A percentile compares a stretch with the other conserved stretches of the same genome.
Evolutionary conservation across 2,797 vertebrate species (phyloP).

Genomic region (Triplophysa yarkandensis): DNA sequence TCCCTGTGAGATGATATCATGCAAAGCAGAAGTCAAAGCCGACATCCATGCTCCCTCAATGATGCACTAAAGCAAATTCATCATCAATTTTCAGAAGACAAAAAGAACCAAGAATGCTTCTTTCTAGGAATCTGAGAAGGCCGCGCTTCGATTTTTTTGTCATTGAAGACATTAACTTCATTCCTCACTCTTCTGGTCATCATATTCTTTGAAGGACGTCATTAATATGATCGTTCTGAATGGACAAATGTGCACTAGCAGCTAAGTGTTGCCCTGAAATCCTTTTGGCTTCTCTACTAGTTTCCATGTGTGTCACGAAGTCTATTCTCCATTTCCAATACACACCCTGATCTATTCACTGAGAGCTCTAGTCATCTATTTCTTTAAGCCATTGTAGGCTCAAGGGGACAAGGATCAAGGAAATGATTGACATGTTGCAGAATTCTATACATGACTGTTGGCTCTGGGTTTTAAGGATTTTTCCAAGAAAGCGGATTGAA

Average conservation of each 20-base stretch:
- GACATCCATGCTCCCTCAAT: no score
- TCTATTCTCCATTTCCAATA: slow-evolving; percentile 38
- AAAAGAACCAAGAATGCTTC: neutral
- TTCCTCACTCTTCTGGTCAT: neutral
- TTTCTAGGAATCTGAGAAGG: slow-evolving; percentile 16
- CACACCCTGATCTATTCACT: slow-evolving; percentile 52
- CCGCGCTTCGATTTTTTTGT: slow-evolving; percentile 30
- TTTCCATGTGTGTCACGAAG: neutral
- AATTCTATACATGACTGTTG: slow-evolving; percentile 10
- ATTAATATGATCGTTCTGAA: slow-evolving; percentile 35
- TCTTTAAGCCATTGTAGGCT: slow-evolving; percentile 36
- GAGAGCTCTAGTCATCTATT: slow-evolving; percentile 44
- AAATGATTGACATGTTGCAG: slow-evolving; percentile 33
- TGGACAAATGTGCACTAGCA: slow-evolving; percentile 17
- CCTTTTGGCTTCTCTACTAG: slow-evolving; percentile 36
- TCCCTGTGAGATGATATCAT: slow-evolving; percentile 3
- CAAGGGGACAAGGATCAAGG: slow-evolving; percentile 14
- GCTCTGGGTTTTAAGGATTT: neutral
- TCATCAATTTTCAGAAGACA: neutral
- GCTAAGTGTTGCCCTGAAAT: slow-evolving; percentile 25
- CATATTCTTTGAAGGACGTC: slow-evolving; percentile 33
- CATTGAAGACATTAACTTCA: slow-evolving; percentile 8
- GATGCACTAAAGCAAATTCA: slow-evolving; percentile 38
- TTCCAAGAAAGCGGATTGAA: slow-evolving; percentile 29
- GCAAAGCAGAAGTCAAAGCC: slow-evolving; percentile 33